A percentile compares a stretch with the other conserved stretches of the same genome.
Conservation (phyloP, 2,888 invertebrate genomes). For the Anodontia alba region DNA sequence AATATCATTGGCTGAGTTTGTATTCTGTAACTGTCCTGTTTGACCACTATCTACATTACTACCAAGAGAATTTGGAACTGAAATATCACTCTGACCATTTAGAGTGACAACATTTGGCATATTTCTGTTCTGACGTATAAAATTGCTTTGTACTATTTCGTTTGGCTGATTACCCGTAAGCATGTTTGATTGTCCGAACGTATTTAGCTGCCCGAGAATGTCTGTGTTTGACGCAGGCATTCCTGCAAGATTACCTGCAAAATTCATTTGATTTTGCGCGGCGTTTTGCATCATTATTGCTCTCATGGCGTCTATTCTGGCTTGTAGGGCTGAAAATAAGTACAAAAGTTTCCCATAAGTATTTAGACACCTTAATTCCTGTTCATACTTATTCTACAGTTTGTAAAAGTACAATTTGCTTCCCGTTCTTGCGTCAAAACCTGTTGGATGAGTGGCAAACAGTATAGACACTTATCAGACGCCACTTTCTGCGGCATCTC, state of each 20-base stretch:
- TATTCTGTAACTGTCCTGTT: neutral
- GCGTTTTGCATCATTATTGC: neutral
- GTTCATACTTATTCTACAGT: too few relatives aligned
- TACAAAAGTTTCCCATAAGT: too few relatives aligned
- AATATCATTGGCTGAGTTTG: neutral
- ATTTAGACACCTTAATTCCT: too few relatives aligned
- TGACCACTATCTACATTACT: too few relatives aligned
- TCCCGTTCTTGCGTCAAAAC: too few relatives aligned
- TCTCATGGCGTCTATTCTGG: neutral
- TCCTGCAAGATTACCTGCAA: neutral
- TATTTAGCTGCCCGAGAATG: conserved; percentile 7
- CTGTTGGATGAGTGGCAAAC: too few relatives aligned
- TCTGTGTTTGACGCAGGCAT: neutral
- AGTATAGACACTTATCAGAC: too few relatives aligned
- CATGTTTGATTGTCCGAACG: neutral
- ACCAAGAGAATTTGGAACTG: neutral
- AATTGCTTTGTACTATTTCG: neutral
- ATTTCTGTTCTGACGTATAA: neutral
- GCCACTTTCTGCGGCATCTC: too few relatives aligned
- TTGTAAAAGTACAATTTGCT: too few relatives aligned
- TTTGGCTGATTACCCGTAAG: neutral
- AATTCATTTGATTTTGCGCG: neutral
- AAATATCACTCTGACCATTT: neutral
- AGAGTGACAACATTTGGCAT: neutral
- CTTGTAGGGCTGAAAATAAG: conserved; percentile 4